These are phyloP conservation scores for Scopus umbretta DNA, from an alignment of 2,113 vertebrate species.

Conservation along the genomic window DNA sequence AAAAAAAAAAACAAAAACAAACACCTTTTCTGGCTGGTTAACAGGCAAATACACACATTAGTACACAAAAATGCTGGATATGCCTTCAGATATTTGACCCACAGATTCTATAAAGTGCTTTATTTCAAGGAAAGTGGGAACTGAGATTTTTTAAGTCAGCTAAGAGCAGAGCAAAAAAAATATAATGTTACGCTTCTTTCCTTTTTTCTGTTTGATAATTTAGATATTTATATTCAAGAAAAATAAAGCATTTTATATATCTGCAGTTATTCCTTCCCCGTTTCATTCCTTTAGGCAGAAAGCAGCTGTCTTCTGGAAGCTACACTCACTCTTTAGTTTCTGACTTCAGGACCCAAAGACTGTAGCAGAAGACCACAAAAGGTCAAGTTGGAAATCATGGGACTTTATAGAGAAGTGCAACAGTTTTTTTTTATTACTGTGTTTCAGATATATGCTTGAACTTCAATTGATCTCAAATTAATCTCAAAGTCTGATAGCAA, in stretches of 20 bases:
- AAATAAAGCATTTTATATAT: neutral
- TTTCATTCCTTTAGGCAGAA: neutral
- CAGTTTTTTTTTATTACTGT: neutral
- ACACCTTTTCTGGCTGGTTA: neutral
- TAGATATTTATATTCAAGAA: neutral
- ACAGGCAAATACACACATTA: neutral
- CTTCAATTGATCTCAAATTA: neutral
- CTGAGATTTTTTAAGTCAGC: neutral
- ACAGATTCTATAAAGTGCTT: neutral
- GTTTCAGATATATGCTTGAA: neutral
- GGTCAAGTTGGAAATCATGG: neutral
- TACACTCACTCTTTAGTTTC: neutral
- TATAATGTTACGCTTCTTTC: neutral
- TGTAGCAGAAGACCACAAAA: neutral
- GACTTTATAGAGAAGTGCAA: neutral
- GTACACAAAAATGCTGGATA: neutral
- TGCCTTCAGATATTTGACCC: neutral
- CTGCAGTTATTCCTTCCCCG: neutral
- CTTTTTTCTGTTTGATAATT: neutral
- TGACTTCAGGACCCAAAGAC: neutral
- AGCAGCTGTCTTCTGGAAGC: neutral
- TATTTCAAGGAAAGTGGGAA: neutral
- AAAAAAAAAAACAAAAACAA: too few species aligned
- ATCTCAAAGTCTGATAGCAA: neutral
- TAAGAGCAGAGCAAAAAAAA: neutral